These are phyloP conservation scores for Drosophila eohydei DNA, from an alignment of 2,888 invertebrate genomes.

Conservation along the genomic window DNA sequence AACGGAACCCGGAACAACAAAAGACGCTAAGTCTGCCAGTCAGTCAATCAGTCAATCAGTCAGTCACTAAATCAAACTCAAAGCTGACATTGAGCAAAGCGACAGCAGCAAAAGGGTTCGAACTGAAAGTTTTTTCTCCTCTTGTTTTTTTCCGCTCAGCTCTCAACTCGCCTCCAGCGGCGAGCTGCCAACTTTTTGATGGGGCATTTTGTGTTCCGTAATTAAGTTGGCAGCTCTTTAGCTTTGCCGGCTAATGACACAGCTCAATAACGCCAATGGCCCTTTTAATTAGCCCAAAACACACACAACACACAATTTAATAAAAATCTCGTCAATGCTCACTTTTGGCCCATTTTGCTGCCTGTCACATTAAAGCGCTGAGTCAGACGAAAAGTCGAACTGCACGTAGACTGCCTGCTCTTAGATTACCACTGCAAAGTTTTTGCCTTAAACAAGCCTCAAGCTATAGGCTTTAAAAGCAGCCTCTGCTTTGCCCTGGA, in stretches of 20 bases:
- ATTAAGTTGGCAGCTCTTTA: slow-evolving; percentile 49
- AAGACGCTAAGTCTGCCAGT: slow-evolving; percentile 22
- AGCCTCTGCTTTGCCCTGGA: too few relatives aligned
- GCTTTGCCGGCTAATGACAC: slow-evolving; percentile 24
- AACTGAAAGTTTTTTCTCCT: slow-evolving; percentile 3
- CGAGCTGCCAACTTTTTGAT: slow-evolving; percentile 16
- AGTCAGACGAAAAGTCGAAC: not conserved
- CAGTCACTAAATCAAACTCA: slow-evolving; percentile 60
- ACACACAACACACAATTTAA: not conserved
- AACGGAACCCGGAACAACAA: slow-evolving; percentile 4
- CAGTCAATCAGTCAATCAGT: slow-evolving; percentile 38
- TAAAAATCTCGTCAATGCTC: not conserved
- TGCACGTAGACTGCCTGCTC: too few relatives aligned
- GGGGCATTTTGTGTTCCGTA: slow-evolving; percentile 17
- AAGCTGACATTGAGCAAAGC: slow-evolving; percentile 61
- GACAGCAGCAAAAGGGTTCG: slow-evolving; percentile 53
- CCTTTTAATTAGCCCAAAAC: slow-evolving; percentile 2
- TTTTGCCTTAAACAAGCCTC: too few relatives aligned
- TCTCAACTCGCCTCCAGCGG: slow-evolving; percentile 8
- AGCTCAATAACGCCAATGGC: slow-evolving; percentile 4
- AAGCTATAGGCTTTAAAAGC: too few relatives aligned
- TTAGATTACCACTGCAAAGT: too few relatives aligned
- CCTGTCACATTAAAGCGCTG: not conserved
- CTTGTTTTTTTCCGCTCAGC: not conserved
- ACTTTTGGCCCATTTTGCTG: not conserved